Evolutionary conservation across 2,797 vertebrate genomes (phyloP).

Genomic region (Morus bassanus): DNA sequence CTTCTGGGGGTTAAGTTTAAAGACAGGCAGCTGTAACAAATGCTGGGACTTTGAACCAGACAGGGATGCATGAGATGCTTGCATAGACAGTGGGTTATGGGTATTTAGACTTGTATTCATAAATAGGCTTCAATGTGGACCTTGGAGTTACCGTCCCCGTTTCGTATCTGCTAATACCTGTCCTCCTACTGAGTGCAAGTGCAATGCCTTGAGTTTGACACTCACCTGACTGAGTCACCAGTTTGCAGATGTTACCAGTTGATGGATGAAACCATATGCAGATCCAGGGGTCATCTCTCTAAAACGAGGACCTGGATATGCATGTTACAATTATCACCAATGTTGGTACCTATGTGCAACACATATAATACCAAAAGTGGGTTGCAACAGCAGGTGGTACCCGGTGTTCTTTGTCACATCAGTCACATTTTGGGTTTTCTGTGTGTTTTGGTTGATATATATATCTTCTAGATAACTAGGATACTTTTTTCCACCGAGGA

Average conservation of each 20-base stretch:
- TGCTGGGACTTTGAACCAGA: neutral
- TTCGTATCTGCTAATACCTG: neutral
- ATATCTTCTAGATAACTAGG: neutral
- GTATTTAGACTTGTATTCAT: neutral
- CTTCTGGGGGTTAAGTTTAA: neutral
- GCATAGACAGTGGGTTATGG: neutral
- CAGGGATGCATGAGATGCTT: neutral
- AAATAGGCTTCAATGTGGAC: neutral
- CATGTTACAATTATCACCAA: neutral
- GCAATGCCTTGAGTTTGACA: fast-evolving
- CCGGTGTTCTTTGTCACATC: neutral
- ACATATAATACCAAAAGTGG: neutral
- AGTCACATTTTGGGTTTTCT: neutral
- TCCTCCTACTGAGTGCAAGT: neutral
- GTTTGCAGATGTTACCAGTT: neutral
- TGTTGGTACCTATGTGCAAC: neutral
- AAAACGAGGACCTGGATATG: neutral
- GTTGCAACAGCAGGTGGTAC: neutral
- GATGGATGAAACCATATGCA: neutral
- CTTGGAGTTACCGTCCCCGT: neutral
- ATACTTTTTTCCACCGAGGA: neutral
- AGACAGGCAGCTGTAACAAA: neutral
- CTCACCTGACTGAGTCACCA: neutral
- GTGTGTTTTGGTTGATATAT: neutral
- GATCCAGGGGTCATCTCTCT: neutral